These are phyloP conservation scores for Aeoliscus strigatus DNA, from an alignment of 2,797 vertebrate species.

Conservation along the genomic window DNA sequence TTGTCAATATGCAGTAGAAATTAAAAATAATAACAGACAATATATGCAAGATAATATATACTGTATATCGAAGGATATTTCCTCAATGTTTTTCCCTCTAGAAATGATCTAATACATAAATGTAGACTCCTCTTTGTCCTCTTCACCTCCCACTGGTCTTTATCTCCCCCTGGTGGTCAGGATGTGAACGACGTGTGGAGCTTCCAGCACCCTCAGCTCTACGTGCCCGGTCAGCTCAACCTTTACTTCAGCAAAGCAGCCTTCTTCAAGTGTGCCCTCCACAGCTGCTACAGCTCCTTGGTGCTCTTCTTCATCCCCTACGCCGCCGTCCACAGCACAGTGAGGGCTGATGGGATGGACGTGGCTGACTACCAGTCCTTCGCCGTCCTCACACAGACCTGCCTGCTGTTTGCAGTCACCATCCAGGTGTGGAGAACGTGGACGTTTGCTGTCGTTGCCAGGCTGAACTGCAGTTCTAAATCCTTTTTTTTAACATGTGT, in stretches of 20 bases:
- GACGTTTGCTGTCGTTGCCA: no score
- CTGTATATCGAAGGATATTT: no score
- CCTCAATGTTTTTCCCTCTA: no score
- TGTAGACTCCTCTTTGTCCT: no score
- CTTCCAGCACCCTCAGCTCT: slow-evolving; percentile 85
- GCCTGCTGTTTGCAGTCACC: slow-evolving; percentile 82
- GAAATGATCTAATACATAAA: no score
- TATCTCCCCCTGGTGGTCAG: slow-evolving; percentile 54
- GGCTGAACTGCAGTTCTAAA: no score
- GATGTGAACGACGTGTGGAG: slow-evolving; percentile 94
- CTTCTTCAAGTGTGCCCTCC: slow-evolving; percentile 80
- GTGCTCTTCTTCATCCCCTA: slow-evolving; percentile 91
- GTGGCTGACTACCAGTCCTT: slow-evolving; percentile 92
- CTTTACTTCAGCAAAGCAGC: slow-evolving; percentile 84
- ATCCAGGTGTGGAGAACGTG: slow-evolving; percentile 75
- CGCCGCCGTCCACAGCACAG: slow-evolving; percentile 78
- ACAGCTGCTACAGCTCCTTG: slow-evolving; percentile 90
- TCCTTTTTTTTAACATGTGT: no score
- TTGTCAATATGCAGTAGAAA: no score
- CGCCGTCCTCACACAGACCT: slow-evolving; percentile 85
- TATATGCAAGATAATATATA: no score
- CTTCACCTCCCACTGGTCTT: no score
- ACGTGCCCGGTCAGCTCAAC: slow-evolving; percentile 86
- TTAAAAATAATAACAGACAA: no score
- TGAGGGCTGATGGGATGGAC: slow-evolving; percentile 84